These are phyloP conservation scores for Burhinus bistriatus DNA, from an alignment of 2,113 vertebrate species.

Conservation along the genomic window DNA sequence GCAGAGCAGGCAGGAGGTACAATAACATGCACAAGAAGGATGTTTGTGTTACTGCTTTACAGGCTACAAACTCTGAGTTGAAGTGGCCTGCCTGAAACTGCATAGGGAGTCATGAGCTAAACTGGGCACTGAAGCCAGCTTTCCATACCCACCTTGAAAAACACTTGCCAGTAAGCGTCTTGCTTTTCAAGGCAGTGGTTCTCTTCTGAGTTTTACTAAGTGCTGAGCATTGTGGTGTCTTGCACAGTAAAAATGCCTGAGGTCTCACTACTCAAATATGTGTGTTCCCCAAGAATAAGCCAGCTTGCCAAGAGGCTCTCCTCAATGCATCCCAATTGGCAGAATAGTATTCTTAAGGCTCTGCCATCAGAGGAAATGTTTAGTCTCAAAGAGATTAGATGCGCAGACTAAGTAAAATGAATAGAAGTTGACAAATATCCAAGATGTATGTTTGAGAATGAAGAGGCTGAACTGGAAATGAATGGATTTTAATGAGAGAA, in stretches of 20 bases:
- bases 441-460: constrained; percentile 37
- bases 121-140: neutral
- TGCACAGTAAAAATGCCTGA: neutral
- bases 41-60: neutral
- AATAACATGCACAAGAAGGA: neutral
- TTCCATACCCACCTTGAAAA: neutral
- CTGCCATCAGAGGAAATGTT: constrained; percentile 6
- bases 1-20: neutral
- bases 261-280: neutral
- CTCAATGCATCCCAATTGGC: neutral
- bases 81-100: neutral
- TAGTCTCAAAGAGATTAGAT: constrained; percentile 26
- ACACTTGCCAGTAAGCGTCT: neutral
- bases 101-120: neutral
- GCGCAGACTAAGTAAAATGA: constrained; percentile 7
- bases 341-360: neutral
- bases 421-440: constrained; percentile 53
- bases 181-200: neutral
- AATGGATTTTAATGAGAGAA: constrained; percentile 44
- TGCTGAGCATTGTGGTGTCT: neutral
- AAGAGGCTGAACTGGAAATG: constrained; percentile 23
- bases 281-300: neutral
- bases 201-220: neutral
- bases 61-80: neutral
- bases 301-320: constrained; percentile 8